Base-by-base conservation (phyloP, 2,797 vertebrate species). In the Oryzias sinensis region DNA sequence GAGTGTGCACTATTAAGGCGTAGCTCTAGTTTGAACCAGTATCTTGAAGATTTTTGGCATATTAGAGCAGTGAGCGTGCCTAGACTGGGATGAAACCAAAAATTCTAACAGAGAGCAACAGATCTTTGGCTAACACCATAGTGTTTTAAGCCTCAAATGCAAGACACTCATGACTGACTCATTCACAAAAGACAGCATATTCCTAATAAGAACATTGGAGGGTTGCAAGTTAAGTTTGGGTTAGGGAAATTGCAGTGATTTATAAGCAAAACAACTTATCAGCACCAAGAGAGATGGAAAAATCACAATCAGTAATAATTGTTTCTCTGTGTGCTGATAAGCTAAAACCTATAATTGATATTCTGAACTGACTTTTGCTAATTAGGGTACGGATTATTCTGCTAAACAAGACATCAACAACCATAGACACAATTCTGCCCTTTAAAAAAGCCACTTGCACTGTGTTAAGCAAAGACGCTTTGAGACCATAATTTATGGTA, bases 361-460 rank as follows among this genome's bases (percentile, higher is more conserved):
- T 89, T 91, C 85, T 49, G 40, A 85, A 67, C 82, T 46, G 76
- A 87, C 66, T 86, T 88, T 74, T 77, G 72, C 88, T 89, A 87
- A 90, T 91, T 88, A 90, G 89, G 85, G 74, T 65, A 55, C 84
- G 84, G 87, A 91, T 91, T 88, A 87, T 86, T 81, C 64, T 77
- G 70, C 76, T 86, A 86, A 90, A 90, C 81, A 1, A 78, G 81
- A 83, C 79, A 82, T 71, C 43, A 65, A 87, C 83, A 84, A 81
- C 80, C 74, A 81, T 70, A 80, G 79, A 72, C 65, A 1, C 76
- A 65, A 76, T 50, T 37, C 62, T 88, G 86, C 78, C 86, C 90
- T 88, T 91, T 88, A 72, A 64, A 86, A 77, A 82, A 80, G 59
- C 54, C 74, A 74, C 64, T 70, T 62, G 65, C 69, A 58, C 49